Conservation (phyloP, 2,888 invertebrate species). For the Branchellion lobata region DNA sequence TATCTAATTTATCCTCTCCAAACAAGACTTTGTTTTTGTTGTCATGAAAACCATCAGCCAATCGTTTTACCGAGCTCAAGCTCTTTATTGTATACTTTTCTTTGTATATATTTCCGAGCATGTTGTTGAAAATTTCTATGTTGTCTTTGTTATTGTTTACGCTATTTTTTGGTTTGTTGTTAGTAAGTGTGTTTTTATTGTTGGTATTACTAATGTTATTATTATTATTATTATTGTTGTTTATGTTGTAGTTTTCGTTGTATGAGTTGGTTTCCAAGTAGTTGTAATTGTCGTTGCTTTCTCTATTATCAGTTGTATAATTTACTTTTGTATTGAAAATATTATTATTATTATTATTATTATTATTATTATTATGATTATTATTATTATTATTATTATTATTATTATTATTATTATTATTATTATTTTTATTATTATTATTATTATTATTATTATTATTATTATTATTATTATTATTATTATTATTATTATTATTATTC, state of each 20-base stretch:
- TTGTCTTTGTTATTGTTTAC: not conserved
- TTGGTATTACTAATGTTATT: too few species aligned
- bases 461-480: too few species aligned
- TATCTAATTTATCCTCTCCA: not conserved
- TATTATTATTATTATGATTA: too few species aligned
- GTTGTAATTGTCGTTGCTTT: not conserved
- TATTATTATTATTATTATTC: too few species aligned
- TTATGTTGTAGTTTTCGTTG: too few species aligned
- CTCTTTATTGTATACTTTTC: constrained; percentile 2
- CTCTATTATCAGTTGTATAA: not conserved
- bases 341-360: not conserved
- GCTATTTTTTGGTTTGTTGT: too few species aligned
- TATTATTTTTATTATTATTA: too few species aligned
- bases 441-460: too few species aligned
- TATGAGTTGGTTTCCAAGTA: not conserved
- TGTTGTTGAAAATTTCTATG: not conserved
- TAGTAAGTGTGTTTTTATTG: too few species aligned
- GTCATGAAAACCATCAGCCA: not conserved
- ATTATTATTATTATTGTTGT: too few species aligned
- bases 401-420: not conserved
- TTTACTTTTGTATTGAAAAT: not conserved
- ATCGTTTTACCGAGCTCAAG: not conserved
- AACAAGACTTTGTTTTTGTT: not conserved
- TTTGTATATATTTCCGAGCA: not conserved
- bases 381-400: too few species aligned